Evolutionary conservation across 2,888 invertebrate genomes (phyloP).

Genomic region (Sericinus montela): DNA sequence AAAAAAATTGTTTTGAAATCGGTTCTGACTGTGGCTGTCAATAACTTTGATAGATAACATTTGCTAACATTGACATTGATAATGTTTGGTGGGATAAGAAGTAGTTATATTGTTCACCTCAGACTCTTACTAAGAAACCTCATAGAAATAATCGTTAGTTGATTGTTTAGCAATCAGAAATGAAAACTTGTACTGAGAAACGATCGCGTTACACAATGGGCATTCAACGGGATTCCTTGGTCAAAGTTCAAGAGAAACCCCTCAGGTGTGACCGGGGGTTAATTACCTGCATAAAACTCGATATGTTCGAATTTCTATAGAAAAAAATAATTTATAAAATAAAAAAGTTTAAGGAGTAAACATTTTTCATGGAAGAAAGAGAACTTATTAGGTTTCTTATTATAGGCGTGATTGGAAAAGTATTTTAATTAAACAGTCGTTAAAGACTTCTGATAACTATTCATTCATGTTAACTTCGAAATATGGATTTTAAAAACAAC

Average conservation of each 20-base stretch:
- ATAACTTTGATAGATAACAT: no score
- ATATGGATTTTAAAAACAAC: no score
- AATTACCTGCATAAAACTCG: constrained; percentile 51
- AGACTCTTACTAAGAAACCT: constrained; percentile 38
- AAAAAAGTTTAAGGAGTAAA: constrained; percentile 9
- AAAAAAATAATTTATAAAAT: constrained; percentile 18
- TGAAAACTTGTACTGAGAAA: constrained; percentile 36
- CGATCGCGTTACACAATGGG: constrained; percentile 61
- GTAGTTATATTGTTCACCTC: no score
- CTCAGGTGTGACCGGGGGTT: constrained; percentile 51
- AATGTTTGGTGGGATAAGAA: no score
- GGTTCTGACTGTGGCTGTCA: no score
- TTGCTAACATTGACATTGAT: no score
- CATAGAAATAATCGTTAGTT: constrained; percentile 34
- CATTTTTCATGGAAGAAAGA: neutral
- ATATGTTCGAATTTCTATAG: constrained; percentile 29
- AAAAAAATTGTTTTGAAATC: no score
- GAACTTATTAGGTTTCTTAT: constrained; percentile 9
- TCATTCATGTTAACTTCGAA: no score
- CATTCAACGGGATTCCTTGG: constrained; percentile 61
- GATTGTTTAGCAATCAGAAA: constrained; percentile 38
- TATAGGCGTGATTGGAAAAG: neutral
- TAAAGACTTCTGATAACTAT: neutral
- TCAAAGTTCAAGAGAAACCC: constrained; percentile 70
- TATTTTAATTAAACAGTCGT: constrained; percentile 13